These are phyloP conservation scores for Lasioglossum lativentre DNA, from an alignment of 2,888 invertebrate species.

Conservation along the genomic window DNA sequence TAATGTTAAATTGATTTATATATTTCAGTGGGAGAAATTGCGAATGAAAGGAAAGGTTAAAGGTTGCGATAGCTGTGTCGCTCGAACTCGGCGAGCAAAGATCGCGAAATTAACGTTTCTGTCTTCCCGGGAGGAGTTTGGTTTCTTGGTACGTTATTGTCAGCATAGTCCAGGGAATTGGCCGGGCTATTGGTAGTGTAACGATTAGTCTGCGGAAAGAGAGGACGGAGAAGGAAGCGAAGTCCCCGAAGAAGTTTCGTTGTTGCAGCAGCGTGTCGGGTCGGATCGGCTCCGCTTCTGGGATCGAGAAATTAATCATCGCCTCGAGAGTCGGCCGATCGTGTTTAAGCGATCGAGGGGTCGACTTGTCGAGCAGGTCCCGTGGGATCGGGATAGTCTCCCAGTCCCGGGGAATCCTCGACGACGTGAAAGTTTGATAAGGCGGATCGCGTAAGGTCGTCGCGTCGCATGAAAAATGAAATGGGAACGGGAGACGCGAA, in stretches of 20 bases:
- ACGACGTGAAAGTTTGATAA: constrained; percentile 29
- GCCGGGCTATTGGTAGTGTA: background rate
- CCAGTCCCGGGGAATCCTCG: background rate
- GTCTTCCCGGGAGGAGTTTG: background rate
- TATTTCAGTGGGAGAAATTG: background rate
- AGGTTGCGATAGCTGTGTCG: too few relatives aligned
- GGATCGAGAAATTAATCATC: constrained; percentile 14
- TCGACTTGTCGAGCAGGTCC: background rate
- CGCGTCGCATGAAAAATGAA: constrained; percentile 36
- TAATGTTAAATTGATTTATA: background rate
- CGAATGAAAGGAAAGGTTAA: background rate
- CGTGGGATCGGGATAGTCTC: background rate
- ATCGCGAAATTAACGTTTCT: background rate
- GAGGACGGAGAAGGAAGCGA: background rate
- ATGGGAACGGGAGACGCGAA: constrained; percentile 30
- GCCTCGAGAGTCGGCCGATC: background rate
- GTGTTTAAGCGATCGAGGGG: background rate
- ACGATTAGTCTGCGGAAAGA: background rate
- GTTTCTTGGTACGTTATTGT: background rate
- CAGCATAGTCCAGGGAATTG: background rate
- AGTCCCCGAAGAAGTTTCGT: constrained; percentile 3
- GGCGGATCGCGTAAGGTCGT: background rate
- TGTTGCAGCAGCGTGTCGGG: background rate
- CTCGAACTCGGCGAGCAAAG: too few relatives aligned
- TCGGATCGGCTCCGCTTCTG: background rate